Base-by-base conservation (phyloP, 2,797 vertebrate species). In the Anas georgica region DNA sequence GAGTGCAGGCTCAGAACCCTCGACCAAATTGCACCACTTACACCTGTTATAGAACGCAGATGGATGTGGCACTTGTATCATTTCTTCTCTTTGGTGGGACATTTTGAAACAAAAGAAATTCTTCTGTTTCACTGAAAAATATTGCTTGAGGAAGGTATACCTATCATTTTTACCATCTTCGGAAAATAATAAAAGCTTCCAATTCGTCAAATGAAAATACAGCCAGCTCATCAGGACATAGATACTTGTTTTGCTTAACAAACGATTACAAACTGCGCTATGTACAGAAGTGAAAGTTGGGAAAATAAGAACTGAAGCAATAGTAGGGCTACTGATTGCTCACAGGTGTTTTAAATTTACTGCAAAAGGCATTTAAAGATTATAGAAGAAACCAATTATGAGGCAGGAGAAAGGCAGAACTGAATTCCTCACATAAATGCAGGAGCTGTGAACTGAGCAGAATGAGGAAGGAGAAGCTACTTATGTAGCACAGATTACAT, bases 1-100 rank as follows among this genome's bases (percentile, higher is more conserved):
- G 59, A 73, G 18, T 45, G 23, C 20, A 80, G 39, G 20, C 16
- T 90, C 59, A 58, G 52, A 2, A 2, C 6, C 28, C 22, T 62
- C 12, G 13, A 37, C 25, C 45, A 80, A 78, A 48, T 0, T 48
- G 39, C 3, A 70, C 18, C 17, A 68, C 9, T 68, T 56, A 67
- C 0, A 7, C 10, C 15, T 31, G 81, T 80, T 62, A 75, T 64
- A 66, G 58, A 83, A 67, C 0, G 0, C 3, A 70, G 41, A 45
- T 9, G 5, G 41, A 45, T 22, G 22, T 13, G 29, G 22, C 23
- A 63, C 31, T 83, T 83, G 17, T 54, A 48, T 23, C 29, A 50
- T 12, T 69, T 41, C 8, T 81, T 35, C 33, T 84, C 52, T 79
- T 70, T 79, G 0, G 1, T 59, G 29, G 25, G 16, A 75, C 3